A percentile compares a stretch with the other conserved stretches of the same genome.
Conservation (phyloP, 2,113 vertebrate genomes). For the Puma concolor region DNA sequence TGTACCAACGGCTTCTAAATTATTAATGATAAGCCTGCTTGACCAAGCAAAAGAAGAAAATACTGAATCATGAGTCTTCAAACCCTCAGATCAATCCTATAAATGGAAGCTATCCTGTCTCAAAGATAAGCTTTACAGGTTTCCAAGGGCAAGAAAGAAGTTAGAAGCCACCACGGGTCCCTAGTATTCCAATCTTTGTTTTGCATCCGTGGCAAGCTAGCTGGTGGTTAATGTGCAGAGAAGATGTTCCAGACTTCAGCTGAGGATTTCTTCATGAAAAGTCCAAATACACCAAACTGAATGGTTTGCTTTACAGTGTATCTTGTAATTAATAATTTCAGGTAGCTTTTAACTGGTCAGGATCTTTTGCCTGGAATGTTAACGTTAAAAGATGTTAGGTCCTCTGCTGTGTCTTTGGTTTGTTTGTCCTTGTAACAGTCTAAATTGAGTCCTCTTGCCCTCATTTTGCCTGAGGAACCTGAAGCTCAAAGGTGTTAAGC, state of each 20-base stretch:
- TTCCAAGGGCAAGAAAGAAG: neutral
- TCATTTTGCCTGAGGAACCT: neutral
- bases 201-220: no score
- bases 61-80: neutral
- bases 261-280: neutral
- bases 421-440: neutral
- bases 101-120: neutral
- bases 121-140: neutral
- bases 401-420: neutral
- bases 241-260: neutral
- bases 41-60: neutral
- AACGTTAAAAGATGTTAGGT: neutral
- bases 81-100: neutral
- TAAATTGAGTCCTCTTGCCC: neutral
- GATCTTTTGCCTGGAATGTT: neutral
- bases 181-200: neutral
- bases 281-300: neutral
- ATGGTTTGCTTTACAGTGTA: neutral
- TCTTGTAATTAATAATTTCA: neutral
- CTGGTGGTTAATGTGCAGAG: neutral
- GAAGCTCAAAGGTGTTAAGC: neutral
- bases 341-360: neutral
- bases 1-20: neutral
- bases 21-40: neutral
- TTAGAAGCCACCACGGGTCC: neutral